Base-by-base conservation (phyloP, 2,888 invertebrate species). In the Thysanoteuthis rhombus region DNA sequence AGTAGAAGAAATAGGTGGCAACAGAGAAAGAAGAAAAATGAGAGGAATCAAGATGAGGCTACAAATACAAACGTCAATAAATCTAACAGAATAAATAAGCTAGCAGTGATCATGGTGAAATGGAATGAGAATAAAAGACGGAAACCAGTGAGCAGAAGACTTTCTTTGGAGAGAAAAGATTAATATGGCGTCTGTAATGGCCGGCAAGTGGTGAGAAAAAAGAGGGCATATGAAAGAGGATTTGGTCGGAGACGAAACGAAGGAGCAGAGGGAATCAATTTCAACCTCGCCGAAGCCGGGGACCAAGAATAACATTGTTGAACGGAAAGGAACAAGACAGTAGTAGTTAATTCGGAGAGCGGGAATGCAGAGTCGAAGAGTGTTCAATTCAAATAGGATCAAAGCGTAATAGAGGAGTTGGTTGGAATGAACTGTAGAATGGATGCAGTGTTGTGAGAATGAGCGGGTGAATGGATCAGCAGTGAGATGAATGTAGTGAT, bases 261-360 rank as follows among this genome's bases (percentile, higher is more conserved):
- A n/a, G 36, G n/a, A 75, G 75, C 0, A 75, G 75, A 75, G n/a
- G n/a, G 75, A 75, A 75, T 75, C 36, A 36, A 75, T 75, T 75
- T 75, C 75, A 75, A 75, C n/a, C n/a, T n/a, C 75, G 19, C 1
- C 75, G 75, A 75, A n/a, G 75, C 75, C n/a, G 75, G n/a, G 36
- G n/a, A 75, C 75, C n/a, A 75, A 75, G 75, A n/a, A 75, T n/a
- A 75, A 75, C 75, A 75, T 75, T 75, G 75, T 75, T 75, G 75
- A n/a, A 36, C 16, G 75, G 19, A n/a, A 75, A n/a, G 36, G n/a
- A 36, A 75, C n/a, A 36, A 36, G n/a, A 75, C n/a, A n/a, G 75
- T 75, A 75, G 75, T 36, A 36, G 75, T 75, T 36, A 75, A n/a
- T 75, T n/a, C 12, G 75, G n/a, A 75, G n/a, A 10, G 75, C 58